Evolutionary conservation across 2,888 invertebrate species (phyloP).

Genomic region (Leptinotarsa rubiginosa): DNA sequence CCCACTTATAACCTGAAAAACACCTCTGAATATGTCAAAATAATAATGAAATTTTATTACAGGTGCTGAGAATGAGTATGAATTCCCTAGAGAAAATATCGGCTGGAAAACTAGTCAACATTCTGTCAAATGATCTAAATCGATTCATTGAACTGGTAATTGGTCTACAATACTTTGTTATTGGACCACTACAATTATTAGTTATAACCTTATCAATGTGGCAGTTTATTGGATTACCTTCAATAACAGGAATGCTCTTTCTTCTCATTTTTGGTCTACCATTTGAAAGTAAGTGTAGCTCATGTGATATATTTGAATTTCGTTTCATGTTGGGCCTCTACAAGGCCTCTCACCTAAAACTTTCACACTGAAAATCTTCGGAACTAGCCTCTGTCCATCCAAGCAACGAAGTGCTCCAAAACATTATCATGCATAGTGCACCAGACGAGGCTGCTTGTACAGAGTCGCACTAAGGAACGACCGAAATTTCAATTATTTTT

Average conservation of each 20-base stretch:
- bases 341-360: too few species aligned
- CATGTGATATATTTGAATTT: too few species aligned
- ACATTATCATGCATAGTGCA: too few species aligned
- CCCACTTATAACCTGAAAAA: too few species aligned
- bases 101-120: neutral
- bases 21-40: neutral
- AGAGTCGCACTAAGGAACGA: too few species aligned
- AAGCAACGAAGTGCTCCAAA: too few species aligned
- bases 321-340: too few species aligned
- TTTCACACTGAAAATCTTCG: too few species aligned
- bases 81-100: constrained; percentile 1
- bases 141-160: neutral
- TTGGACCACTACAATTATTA: neutral
- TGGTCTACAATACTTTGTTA: constrained; percentile 4
- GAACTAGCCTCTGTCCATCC: too few species aligned
- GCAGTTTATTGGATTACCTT: constrained; percentile 10
- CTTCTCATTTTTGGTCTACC: neutral
- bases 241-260: neutral
- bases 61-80: constrained; percentile 1
- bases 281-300: neutral
- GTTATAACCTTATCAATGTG: constrained; percentile 7
- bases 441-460: too few species aligned
- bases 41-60: neutral
- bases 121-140: neutral
- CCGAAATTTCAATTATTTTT: too few species aligned